Evolutionary conservation across 1,140 invertebrate species (phyloP), one percentile per base, ranked within the genome.

Genomic region (Bathynomus jamesi): DNA sequence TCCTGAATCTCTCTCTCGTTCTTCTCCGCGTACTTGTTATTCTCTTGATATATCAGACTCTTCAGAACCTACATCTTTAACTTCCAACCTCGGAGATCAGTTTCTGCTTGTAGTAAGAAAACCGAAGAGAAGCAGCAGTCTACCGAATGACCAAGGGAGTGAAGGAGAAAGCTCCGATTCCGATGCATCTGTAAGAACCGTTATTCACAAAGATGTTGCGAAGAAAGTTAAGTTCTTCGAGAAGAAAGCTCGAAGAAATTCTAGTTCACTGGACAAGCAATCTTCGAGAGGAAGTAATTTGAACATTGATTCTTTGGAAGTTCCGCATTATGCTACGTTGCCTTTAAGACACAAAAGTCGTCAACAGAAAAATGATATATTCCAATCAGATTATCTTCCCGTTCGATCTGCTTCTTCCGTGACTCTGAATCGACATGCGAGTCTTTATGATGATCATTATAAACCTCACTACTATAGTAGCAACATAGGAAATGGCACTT

Each of bases 221-320:
- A 86, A 87, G 69, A 92, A 91, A 81, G 89, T 92, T 1, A 87
- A 91, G 79, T 92, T 90, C 81, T 92, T 91, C 78, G 91, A 92
- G 81, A 88, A 86, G 17, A 87, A 72, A 72, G 76, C 76, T 32
- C 72, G 76, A 28, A 72, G 70, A 24, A 69, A 72, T 25, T 77
- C 76, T 4, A 74, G 76, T 28, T 77, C 76, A 2, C 72, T 72
- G 21, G 76, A 77, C n/a, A 64, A 72, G 4, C 69, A 77, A 21
- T 77, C 76, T 4, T 77, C 69, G n/a, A 46, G 68, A 4, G 71
- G 70, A 5, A 77, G 72, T 31, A 62, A 65, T 13, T 65, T 77
- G 10, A 77, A 71, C 27, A 60, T 77, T 10, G 31, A 61, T 64
- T 21, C 61, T n/a, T 68, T 66, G 11, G 70, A 72, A 40, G 77